Evolutionary conservation across 92 coral and sea anemone genomes (phyloP).

Genomic region (Umimayanthus kanabou): DNA sequence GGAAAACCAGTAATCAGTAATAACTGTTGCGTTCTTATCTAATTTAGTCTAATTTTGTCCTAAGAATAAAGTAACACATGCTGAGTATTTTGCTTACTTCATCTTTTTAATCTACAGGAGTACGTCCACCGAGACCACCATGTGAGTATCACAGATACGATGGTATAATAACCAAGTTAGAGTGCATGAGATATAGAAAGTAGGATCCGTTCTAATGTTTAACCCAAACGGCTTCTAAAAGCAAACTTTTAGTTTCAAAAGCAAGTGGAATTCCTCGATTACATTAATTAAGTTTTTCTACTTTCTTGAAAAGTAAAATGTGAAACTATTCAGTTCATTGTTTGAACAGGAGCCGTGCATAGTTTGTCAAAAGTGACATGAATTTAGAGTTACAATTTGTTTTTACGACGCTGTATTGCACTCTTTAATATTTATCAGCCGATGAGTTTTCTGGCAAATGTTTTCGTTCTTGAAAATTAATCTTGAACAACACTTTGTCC

Average conservation of each 20-base stretch:
- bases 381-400: no score
- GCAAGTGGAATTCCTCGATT: not conserved
- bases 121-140: conserved; percentile 27
- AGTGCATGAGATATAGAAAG: not conserved
- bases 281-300: no score
- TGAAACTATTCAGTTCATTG: no score
- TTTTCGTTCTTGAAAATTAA: no score
- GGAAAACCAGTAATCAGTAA: no score
- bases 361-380: no score
- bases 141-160: not conserved
- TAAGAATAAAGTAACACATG: not conserved
- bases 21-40: no score
- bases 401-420: no score
- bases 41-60: no score
- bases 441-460: no score
- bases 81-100: not conserved
- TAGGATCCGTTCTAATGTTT: not conserved
- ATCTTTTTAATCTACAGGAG: not conserved
- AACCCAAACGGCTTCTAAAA: not conserved
- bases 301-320: not conserved
- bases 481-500: not conserved
- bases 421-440: no score
- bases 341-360: no score
- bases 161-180: not conserved
- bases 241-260: not conserved